Base-by-base conservation (phyloP, 53 echinoderm and acorn worm genomes). In the Apostichopus leukothele region DNA sequence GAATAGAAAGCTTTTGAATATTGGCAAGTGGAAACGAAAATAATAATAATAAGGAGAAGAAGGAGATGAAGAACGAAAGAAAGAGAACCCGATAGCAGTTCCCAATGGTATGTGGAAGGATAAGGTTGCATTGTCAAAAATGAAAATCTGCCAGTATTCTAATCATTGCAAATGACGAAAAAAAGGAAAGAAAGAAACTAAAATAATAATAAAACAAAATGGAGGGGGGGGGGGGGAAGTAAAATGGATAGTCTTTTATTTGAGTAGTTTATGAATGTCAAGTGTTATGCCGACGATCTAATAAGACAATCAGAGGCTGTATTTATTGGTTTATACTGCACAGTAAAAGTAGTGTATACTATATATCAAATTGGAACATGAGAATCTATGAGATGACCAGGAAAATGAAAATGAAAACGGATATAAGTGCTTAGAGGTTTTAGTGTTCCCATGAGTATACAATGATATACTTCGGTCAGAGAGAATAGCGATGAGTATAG, bases 41-140 rank as follows among this genome's bases (percentile, higher is more conserved):
- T n/a, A n/a, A 13, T 16, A 71, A 71, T 16, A n/a, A 71, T 71
- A 20, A 6, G 18, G 4, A 16, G n/a, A 16, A 18, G 14, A 19
- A 6, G 71, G 6, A 63, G 61, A 60, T 1, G 13, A 63, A 63
- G 39, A 39, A 39, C 11, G 16, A 79, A 79, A 5, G 79, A 39
- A 39, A 55, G 57, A 81, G 20, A 81, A 81, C 55, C 54, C 23
- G 81, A 81, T 81, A 81, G 55, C 59, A 21, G 7, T 54, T 81
- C 81, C 81, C 81, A 54, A 81, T 51, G 81, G 81, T 81, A n/a
- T 54, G 21, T 59, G 55, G 60, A 54, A 59, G 21, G 81, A 81
- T 81, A 54, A 59, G 81, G 18, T 81, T 81, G 54, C 81, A 81
- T 21, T 54, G 21, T 39, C 39, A 39, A 39, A 39, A 39, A 19